Evolutionary conservation across 1,140 invertebrate genomes (phyloP), one percentile per base, ranked within the genome.

Genomic region (Subanguina moxae): DNA sequence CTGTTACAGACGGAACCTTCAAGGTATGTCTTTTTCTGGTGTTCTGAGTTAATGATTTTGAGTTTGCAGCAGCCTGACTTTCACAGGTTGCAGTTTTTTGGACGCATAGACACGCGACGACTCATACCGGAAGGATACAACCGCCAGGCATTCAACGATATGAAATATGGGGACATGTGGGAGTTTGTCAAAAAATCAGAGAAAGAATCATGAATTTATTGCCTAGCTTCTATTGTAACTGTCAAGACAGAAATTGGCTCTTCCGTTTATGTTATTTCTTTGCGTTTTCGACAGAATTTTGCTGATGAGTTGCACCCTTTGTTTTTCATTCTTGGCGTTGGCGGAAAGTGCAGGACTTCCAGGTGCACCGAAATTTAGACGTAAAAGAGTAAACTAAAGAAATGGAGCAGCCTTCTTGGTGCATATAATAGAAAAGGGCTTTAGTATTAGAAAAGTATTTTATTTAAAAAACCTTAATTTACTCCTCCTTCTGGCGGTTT

Each of bases 41-140:
- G 32, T 38, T 5, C 11, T 38, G 3, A 38, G 32, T n/a, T n/a
- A 38, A 38, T 3, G 3, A 5, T 38, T 38, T 3, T 38, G 3
- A 3, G 11, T 38, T 38, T 38, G 3, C 11, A 38, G 32, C 66
- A 82, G 32, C 86, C 86, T 32, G 86, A 87, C 76, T 87, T 87
- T 67, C 78, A 80, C 58, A 64, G 62, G 11, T 57, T 81, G 21
- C 62, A 81, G 52, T 80, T 66, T 64, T 80, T 80, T 67, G 63
- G 70, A 11, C 32, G 57, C 32, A 45, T 80, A 42, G 74, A 80
- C 61, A 69, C 69, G 21, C 59, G 68, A 27, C 38, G 70, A 62
- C 57, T 80, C 25, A 70, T 80, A 28, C 78, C 78, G 25, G 73
- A 82, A 43, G 73, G 73, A 11, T 80, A 80, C 63, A 82, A 82